Base-by-base conservation (phyloP, 30 jellyfish, hydroid and myxozoan genomes). In the Chironex yamaguchii region DNA sequence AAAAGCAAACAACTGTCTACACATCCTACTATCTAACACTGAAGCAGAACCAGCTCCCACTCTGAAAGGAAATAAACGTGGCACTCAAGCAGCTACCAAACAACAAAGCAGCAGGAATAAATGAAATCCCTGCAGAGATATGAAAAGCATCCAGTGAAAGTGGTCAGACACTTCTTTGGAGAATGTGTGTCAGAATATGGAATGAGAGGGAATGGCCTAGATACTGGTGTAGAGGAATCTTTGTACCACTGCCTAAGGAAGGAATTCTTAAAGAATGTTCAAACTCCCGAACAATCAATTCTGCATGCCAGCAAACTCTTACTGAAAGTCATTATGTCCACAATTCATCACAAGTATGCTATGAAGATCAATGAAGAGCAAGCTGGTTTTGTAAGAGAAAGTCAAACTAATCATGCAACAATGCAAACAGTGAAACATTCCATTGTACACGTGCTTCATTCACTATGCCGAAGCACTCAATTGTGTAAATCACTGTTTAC, bases 391-490 rank as follows among this genome's bases (percentile, higher is more conserved):
- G 79, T 13, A 14, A 32, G 49, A 32, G 80, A 25, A 25, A 34
- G 49, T 72, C 20, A 71, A 72, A 35, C 9, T 13, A 25, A 72
- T 34, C 72, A 72, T 49, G 86, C 73, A 72, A 49, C 36, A n/a
- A 0, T n/a, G n/a, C n/a, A n/a, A n/a, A n/a, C n/a, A n/a, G n/a
- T n/a, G n/a, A n/a, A n/a, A n/a, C n/a, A n/a, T n/a, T n/a, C n/a
- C n/a, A n/a, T n/a, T 72, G 25, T 72, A 36, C 76, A 1, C 28
- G 36, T 34, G 80, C 48, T 17, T 72, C 28, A 72, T 72, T 4
- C 73, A 72, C 29, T 2, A 72, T 28, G 79, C 80, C 9, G 49
- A 72, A 49, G 86, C 86, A 34, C 21, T 72, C 28, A 49, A 72
- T 48, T 34, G 86, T 48, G 86, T 48, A 24, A 36, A 49, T 28